Evolutionary conservation across 2,888 invertebrate species (phyloP), one percentile per base, ranked within the genome.

Genomic region (Archaeoteleia sp.): DNA sequence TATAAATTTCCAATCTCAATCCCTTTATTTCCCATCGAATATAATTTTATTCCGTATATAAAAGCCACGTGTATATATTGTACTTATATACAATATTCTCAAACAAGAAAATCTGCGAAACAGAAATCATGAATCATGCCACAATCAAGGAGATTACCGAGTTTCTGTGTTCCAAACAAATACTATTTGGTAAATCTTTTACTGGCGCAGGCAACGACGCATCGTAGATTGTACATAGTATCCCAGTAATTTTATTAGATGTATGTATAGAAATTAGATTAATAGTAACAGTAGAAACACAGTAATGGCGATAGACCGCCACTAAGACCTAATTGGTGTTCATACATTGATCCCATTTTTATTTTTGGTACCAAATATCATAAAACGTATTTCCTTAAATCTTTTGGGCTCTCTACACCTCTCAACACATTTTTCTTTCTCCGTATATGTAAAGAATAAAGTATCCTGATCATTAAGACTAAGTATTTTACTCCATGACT

Each of bases 311-410:
- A 82, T 82, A 83, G 82, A 81, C 78, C 82, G 83, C 76, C 67
- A 75, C 80, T 85, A 85, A 83, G 77, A 81, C 70, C 82, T 85
- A 84, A 83, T 85, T 85, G 85, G 85, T 85, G 84, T 85, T 85
- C 82, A 77, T 83, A 83, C 82, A 79, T 85, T 85, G 85, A 83
- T 85, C 84, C 84, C 84, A 76, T 78, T 82, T 81, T 81, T 75
- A 76, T 74, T 76, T 77, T 83, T 84, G 81, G 82, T 84, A 83
- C 81, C 80, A 74, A 81, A 73, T 78, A 74, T 74, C 71, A 74
- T 72, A 72, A 72, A 61, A 73, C 37, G 51, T 61, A 53, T 20
- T 39, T 53, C 9, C 40, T 30, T 55, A 30, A 39, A 55, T 10
- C 27, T 29, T 15, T 27, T 35, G 34, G 57, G 61, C 30, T n/a